These are phyloP conservation scores for Amyelois transitella DNA, from an alignment of 1,140 invertebrate species.

Conservation along the genomic window DNA sequence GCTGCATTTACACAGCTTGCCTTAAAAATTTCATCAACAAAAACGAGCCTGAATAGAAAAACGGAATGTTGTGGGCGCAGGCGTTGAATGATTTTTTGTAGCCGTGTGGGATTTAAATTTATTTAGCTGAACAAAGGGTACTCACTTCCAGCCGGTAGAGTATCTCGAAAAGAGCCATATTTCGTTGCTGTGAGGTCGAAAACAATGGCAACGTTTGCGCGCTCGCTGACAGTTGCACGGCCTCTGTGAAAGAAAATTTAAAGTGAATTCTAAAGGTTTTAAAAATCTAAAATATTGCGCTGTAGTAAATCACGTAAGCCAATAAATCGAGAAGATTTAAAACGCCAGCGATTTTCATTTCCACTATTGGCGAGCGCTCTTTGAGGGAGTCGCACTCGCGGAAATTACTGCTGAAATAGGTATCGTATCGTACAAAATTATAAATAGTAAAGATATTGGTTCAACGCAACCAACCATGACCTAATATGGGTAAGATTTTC, in stretches of 20 bases:
- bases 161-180: conserved; percentile 99
- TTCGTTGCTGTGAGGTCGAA: conserved; percentile 90
- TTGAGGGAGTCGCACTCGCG: conserved; percentile 35
- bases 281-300: not conserved
- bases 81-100: conserved; percentile 23
- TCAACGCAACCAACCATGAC: not conserved
- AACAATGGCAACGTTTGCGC: conserved; percentile 93
- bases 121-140: conserved; percentile 36
- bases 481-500: too few relatives aligned
- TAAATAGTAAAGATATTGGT: conserved; percentile 7
- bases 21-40: conserved; percentile 21
- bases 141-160: conserved; percentile 96
- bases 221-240: conserved; percentile 91
- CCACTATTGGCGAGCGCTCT: conserved; percentile 30
- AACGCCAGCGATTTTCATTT: conserved; percentile 50
- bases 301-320: conserved; percentile 8
- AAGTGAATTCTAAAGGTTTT: not conserved
- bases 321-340: conserved; percentile 35
- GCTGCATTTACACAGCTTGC: conserved; percentile 42
- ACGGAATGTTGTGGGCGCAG: not conserved
- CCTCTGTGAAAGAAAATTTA: conserved; percentile 73
- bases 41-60: conserved; percentile 10
- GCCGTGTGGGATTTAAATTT: conserved; percentile 22
- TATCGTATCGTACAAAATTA: conserved; percentile 17
- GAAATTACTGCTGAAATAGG: conserved; percentile 58